Evolutionary conservation across 1,140 invertebrate genomes (phyloP).

Genomic region (Hyphantria cunea): DNA sequence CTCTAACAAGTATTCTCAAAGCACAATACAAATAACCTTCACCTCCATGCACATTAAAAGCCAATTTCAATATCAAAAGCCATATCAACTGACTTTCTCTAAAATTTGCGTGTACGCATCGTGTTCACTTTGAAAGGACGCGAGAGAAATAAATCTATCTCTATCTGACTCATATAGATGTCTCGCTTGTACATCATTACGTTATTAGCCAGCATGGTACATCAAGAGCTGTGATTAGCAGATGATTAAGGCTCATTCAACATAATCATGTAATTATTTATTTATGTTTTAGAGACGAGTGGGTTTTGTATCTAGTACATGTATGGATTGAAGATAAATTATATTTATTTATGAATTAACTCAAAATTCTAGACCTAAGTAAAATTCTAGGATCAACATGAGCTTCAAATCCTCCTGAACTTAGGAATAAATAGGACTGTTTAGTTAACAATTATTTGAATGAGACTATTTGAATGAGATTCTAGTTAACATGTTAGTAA

Average conservation of each 20-base stretch:
- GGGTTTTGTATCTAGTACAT: constrained; percentile 67
- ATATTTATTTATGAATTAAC: constrained; percentile 12
- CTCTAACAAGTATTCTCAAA: too few species aligned
- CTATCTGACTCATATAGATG: constrained; percentile 28
- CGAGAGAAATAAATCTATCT: constrained; percentile 25
- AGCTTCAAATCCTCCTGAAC: too few species aligned
- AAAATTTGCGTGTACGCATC: constrained; percentile 41
- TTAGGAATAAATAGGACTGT: too few species aligned
- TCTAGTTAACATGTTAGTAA: too few species aligned
- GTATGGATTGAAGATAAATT: constrained; percentile 10
- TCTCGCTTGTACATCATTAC: constrained; percentile 64
- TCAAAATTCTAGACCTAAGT: too few species aligned
- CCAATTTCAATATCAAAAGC: too few species aligned
- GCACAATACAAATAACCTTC: too few species aligned
- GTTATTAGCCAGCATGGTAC: constrained; percentile 61
- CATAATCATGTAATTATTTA: constrained; percentile 79
- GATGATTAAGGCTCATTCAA: constrained; percentile 77
- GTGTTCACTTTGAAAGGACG: not conserved
- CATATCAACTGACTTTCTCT: constrained; percentile 38
- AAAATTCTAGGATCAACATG: too few species aligned
- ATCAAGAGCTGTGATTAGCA: constrained; percentile 73
- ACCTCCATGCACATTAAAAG: too few species aligned
- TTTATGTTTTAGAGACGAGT: constrained; percentile 75
- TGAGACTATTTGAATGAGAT: too few species aligned
- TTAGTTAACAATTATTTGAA: too few species aligned